Evolutionary conservation across 2,888 invertebrate genomes (phyloP).

Genomic region (Heterodera filipjevi): DNA sequence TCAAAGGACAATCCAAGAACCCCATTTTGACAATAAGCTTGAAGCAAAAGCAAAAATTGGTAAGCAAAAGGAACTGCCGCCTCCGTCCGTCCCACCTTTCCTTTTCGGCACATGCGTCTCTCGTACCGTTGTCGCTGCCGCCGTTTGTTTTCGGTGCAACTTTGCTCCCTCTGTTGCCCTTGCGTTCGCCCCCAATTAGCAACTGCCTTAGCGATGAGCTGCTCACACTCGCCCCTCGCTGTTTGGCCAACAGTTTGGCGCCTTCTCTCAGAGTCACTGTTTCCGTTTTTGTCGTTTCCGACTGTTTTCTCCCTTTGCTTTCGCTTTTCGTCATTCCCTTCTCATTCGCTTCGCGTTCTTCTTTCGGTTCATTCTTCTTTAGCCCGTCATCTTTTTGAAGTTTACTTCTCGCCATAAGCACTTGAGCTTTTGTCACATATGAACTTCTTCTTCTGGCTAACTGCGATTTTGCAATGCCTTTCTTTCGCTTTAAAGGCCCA

Average conservation of each 20-base stretch:
- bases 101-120: neutral
- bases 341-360: neutral
- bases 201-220: constrained; percentile 16
- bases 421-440: constrained; percentile 4
- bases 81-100: neutral
- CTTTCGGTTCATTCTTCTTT: neutral
- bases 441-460: constrained; percentile 7
- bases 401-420: neutral
- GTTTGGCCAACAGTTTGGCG: constrained; percentile 3
- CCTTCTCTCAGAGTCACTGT: constrained; percentile 15
- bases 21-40: neutral
- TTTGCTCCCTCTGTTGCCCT: constrained; percentile 9
- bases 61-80: neutral
- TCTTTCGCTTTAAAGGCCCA: neutral
- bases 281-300: neutral
- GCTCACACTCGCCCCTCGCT: constrained; percentile 4
- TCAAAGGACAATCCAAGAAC: neutral
- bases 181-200: constrained; percentile 17
- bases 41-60: constrained; percentile 12
- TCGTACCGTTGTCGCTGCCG: neutral
- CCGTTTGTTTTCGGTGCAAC: constrained; percentile 22
- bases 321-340: neutral
- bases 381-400: neutral
- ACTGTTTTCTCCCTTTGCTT: neutral
- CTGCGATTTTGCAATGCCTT: neutral